A percentile compares a stretch with the other conserved stretches of the same genome.
Conservation (phyloP, 53 echinoderm and acorn worm species). For the Mesocentrotus franciscanus region DNA sequence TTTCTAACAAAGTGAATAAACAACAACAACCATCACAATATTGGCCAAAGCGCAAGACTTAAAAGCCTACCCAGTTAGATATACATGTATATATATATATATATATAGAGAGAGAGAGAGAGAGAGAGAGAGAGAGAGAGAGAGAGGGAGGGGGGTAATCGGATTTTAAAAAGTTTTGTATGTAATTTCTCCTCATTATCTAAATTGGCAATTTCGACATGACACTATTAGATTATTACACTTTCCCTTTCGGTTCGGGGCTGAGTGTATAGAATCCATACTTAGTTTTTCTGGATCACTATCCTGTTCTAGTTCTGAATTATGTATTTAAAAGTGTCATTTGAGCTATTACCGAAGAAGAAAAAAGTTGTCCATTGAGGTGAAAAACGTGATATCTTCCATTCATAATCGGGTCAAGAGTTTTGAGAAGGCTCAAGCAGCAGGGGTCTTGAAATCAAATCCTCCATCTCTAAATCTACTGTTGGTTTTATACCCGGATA, state of each 20-base stretch:
- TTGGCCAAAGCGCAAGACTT: not conserved
- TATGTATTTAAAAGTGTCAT: not conserved
- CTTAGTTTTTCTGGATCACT: not conserved
- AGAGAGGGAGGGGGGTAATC: not conserved
- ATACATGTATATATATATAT: too few species aligned
- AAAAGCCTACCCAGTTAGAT: not conserved
- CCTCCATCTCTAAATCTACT: constrained; percentile 25
- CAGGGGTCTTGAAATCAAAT: constrained; percentile 49
- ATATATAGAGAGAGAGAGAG: too few species aligned
- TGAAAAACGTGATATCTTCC: constrained; percentile 32
- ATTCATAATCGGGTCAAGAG: constrained; percentile 38
- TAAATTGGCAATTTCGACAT: not conserved
- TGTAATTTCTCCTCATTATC: not conserved
- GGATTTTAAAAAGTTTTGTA: not conserved
- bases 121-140: too few species aligned
- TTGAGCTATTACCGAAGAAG: not conserved
- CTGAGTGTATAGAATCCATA: not conserved
- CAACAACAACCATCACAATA: not conserved
- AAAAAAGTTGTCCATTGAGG: not conserved
- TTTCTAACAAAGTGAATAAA: constrained; percentile 29
- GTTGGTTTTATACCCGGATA: constrained; percentile 37
- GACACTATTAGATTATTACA: not conserved
- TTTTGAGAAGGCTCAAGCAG: constrained; percentile 3
- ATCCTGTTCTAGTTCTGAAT: not conserved
- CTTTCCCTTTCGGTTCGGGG: not conserved